A percentile compares a stretch with the other conserved stretches of the same genome.
phyloP scores from a whole-genome alignment of 2,113 vertebrate genomes.

The Entosphenus tridentatus region DNA sequence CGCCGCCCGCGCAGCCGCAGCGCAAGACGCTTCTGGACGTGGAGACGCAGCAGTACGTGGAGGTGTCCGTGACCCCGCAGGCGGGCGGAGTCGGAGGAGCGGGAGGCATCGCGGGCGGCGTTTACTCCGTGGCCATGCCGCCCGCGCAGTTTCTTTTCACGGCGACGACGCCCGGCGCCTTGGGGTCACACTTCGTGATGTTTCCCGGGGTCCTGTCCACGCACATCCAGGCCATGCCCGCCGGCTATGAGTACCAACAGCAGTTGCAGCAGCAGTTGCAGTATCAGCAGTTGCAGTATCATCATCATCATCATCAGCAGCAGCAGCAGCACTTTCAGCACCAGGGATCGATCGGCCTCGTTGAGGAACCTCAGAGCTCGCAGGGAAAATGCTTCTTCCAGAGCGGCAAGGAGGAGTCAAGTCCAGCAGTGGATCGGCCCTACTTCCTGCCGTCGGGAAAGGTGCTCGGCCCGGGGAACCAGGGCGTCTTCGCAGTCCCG shows the following conservation, averaged over 20 bases:
- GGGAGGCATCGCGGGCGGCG: not conserved
- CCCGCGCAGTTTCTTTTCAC: constrained; percentile 10
- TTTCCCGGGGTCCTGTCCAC: constrained; percentile 39
- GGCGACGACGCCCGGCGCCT: constrained; percentile 26
- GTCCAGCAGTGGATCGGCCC: not conserved
- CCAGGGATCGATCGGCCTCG: not conserved
- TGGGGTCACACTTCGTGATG: constrained; percentile 37
- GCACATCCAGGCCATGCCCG: constrained; percentile 20
- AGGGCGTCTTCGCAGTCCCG: constrained; percentile 25
- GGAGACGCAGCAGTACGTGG: constrained; percentile 75
- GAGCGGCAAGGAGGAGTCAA: no score
- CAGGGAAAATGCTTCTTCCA: no score
- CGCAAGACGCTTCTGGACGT: constrained; percentile 70
- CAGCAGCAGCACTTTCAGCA: not conserved
- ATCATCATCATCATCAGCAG: no score
- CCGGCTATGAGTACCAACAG: constrained; percentile 5
- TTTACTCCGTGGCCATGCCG: not conserved
- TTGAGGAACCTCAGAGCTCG: no score
- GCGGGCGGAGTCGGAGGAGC: constrained; percentile 14
- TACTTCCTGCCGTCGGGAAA: constrained; percentile 4
- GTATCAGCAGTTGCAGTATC: no score
- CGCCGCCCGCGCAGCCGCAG: constrained; percentile 24
- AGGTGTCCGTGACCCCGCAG: constrained; percentile 35
- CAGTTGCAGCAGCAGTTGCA: no score
- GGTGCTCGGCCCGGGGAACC: not conserved